Base-by-base conservation (phyloP, 2,113 vertebrate species). In the Aldabrachelys gigantea region DNA sequence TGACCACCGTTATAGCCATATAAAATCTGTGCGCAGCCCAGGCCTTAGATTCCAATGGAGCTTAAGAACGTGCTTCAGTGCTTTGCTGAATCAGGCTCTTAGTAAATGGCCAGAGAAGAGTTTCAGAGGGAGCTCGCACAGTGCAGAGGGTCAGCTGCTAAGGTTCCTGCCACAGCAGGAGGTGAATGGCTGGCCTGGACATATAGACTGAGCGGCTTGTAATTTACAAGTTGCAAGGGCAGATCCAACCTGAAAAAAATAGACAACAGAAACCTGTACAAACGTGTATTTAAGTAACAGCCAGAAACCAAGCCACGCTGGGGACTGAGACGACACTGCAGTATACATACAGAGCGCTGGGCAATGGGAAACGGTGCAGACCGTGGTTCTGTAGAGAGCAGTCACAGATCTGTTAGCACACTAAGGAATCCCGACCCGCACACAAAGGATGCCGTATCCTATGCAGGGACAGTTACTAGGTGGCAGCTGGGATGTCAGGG, bases 1-100 rank as follows among this genome's bases (percentile, higher is more conserved):
- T 10, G 4, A 8, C 12, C 72, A 24, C 72, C 21, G 21, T 8
- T 65, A 35, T 11, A 65, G 0, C 14, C 1, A 11, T 44, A 7
- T 14, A 44, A 44, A 25, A 7, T 44, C 21, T 27, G 75, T 27
- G 75, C 7, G 25, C 41, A 25, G 10, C 21, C n/a, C 41, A 22
- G n/a, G n/a, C 44, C 75, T 47, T 14, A 14, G 75, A 25, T 22
- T 27, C 38, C 72, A 41, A 21, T 41, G 72, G 72, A 38, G 38
- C n/a, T 41, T 41, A 75, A 10, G 72, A 24, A 38, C 21, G 35
- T 75, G 38, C 72, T 41, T 21, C 19, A 12, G 38, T 25, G 72
- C 72, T 75, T 11, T 41, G 38, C 72, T 41, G 72, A 75, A 75
- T 65, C 31, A 24, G 22, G 72, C n/a, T 22, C 9, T 38, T 38